Evolutionary conservation across 2,888 invertebrate species (phyloP), one percentile per base, ranked within the genome.

Genomic region (Griposia aprilina): DNA sequence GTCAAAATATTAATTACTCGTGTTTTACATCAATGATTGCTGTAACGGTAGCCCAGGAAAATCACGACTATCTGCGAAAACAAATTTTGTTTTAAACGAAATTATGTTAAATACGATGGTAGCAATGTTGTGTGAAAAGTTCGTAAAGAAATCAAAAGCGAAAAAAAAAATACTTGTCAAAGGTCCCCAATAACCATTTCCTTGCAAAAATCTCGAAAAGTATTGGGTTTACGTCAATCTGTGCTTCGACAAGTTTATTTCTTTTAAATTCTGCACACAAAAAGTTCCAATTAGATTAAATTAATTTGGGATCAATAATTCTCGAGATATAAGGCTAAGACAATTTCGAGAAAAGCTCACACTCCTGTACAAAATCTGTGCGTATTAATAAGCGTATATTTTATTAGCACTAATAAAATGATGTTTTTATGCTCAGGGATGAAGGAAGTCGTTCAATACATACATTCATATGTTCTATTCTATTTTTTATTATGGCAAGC

Each of bases 1-100:
- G 59, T 55, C 72, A 52, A 74, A 81, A 78, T 63, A 72, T 74
- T 67, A 65, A 81, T 81, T 78, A 74, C 67, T 50, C 30, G 45
- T 62, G 67, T 70, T 74, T 52, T 13, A 71, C 45, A 62, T 50
- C 41, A 50, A 76, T 77, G 36, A 72, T 69, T 72, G 67, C 55
- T 69, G 63, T 23, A 59, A 57, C n/a, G n/a, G 65, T 66, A 66
- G 65, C n/a, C 8, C 36, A 65, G n/a, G 41, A 41, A n/a, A 41
- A n/a, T 41, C 41, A 41, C 15, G n/a, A 10, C 23, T n/a, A 41
- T 10, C 41, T 10, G 17, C n/a, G 15, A 17, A 17, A 45, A 62
- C n/a, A n/a, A 8, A 41, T 1, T 2, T n/a, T 2, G 17, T 41
- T 65, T 65, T 41, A 8, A 15, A 2, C 15, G 7, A n/a, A 41